Conservation (phyloP, 92 coral and sea anemone genomes). For the Meandrina meandrites region DNA sequence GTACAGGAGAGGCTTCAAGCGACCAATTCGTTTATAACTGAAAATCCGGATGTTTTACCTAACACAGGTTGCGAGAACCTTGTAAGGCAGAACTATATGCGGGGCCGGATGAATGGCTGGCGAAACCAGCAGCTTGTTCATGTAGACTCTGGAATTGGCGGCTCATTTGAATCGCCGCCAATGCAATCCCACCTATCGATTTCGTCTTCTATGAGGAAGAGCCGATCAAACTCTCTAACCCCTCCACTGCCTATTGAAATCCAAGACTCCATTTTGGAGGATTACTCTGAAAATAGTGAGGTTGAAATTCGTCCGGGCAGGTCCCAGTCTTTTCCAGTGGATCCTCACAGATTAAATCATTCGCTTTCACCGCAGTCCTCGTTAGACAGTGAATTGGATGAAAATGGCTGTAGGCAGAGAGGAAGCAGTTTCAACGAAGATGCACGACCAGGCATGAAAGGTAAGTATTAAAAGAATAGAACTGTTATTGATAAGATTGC, state of each 20-base stretch:
- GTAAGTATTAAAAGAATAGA: slow-evolving; percentile 38
- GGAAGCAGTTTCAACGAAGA: slow-evolving; percentile 86
- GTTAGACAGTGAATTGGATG: slow-evolving; percentile 94
- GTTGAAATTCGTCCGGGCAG: slow-evolving; percentile 97
- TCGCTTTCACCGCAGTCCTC: slow-evolving; percentile 98
- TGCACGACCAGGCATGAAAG: slow-evolving; percentile 97
- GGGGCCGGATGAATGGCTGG: slow-evolving; percentile 79
- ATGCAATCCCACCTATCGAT: slow-evolving; percentile 51
- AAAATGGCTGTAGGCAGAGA: slow-evolving; percentile 53
- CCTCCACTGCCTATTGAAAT: slow-evolving; percentile 85
- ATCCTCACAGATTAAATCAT: slow-evolving; percentile 85
- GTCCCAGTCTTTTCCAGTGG: slow-evolving; percentile 99
- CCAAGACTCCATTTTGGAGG: slow-evolving; percentile 83
- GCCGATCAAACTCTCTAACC: slow-evolving; percentile 82
- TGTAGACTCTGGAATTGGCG: slow-evolving; percentile 93
- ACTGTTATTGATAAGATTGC: too few relatives aligned
- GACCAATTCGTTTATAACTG: slow-evolving; percentile 45
- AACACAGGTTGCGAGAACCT: slow-evolving; percentile 90
- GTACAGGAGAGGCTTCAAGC: slow-evolving; percentile 78
- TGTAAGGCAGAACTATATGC: slow-evolving; percentile 75
- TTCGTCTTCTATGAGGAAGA: slow-evolving; percentile 58
- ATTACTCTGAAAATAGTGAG: slow-evolving; percentile 57
- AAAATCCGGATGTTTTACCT: slow-evolving; percentile 74
- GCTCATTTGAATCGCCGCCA: slow-evolving; percentile 79
- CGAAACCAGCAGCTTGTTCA: slow-evolving; percentile 90